Base-by-base conservation (phyloP, 2,888 invertebrate genomes). In the Agrochola macilenta region DNA sequence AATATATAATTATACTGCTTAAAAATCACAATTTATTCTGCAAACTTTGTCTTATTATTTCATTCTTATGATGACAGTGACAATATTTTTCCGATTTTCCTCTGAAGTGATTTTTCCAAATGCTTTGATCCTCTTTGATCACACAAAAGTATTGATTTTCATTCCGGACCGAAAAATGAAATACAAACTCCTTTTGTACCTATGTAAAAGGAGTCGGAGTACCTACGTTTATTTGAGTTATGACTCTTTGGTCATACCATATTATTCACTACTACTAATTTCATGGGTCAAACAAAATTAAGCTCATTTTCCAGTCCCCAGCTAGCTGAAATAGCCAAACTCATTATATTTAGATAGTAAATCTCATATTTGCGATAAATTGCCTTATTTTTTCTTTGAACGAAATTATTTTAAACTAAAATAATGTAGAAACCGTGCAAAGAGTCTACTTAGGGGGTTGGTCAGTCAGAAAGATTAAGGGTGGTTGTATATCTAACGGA, bases 1-100 rank as follows among this genome's bases (percentile, higher is more conserved):
- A 74, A 76, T 4, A 76, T 79, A n/a, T n/a, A n/a, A n/a, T 69
- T 54, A 39, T 60, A 60, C 43, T 71, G 35, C 35, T 54, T 75
- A 23, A n/a, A 26, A 8, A 61, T 23, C 17, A 49, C 52, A 74
- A 84, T 69, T 72, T 74, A 63, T 2, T 12, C 52, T 46, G 30
- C 20, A 66, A 72, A 69, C 20, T 49, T 61, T 66, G 26, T 26
- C 30, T 30, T 73, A 65, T 43, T 79, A 79, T 35, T 63, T 60
- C 64, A 63, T 63, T 63, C 23, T 52, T 9, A 69, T 35, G 63
- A 26, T 79, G 39, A 69, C 69, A 70, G 26, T 54, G 69, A 70
- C 69, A 74, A 60, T 54, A 63, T 69, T 75, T 74, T 82, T 78
- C 17, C 9, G 49, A 26, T 52, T 58, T 58, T 69, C 0, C 11